Percentiles rank a stretch among this genome's conserved stretches.
phyloP scores from a whole-genome alignment of 2,113 vertebrate genomes.

The Ptyas mucosa region DNA sequence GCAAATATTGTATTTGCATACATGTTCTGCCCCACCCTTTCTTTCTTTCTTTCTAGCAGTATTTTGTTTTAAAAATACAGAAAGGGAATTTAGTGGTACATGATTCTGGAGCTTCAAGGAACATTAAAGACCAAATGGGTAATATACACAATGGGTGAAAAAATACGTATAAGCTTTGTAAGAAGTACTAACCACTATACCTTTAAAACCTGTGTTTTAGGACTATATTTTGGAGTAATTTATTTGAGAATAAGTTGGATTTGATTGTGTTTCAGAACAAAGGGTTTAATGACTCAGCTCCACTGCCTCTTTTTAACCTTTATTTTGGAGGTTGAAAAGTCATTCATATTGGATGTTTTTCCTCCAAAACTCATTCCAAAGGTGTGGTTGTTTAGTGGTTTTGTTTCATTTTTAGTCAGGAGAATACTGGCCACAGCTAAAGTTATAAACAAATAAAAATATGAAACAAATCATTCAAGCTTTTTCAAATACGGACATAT shows the following conservation, averaged over 20 bases:
- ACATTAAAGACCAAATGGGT: not conserved
- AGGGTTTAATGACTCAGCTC: not conserved
- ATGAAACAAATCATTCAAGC: not conserved
- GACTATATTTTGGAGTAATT: not conserved
- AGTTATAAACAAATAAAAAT: not conserved
- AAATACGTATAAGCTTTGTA: not conserved
- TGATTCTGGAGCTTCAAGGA: not conserved
- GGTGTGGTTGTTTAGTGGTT: not conserved
- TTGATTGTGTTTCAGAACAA: not conserved
- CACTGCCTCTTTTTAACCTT: not conserved
- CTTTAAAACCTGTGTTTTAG: not conserved
- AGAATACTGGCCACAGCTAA: not conserved
- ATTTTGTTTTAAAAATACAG: not conserved
- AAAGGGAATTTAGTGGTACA: not conserved
- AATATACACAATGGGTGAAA: not conserved
- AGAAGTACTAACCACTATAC: not conserved
- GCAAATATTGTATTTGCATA: not conserved
- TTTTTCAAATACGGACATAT: not conserved
- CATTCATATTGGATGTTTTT: not conserved
- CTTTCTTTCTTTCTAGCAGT: not conserved
- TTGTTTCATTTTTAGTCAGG: not conserved
- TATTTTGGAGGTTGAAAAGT: not conserved
- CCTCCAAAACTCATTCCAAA: not conserved
- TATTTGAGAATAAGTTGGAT: not conserved
- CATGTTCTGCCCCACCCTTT: not conserved